Percentiles rank a stretch among this genome's conserved stretches.
phyloP scores from a whole-genome alignment of 2,113 vertebrate genomes.

The Mixornis gularis region DNA sequence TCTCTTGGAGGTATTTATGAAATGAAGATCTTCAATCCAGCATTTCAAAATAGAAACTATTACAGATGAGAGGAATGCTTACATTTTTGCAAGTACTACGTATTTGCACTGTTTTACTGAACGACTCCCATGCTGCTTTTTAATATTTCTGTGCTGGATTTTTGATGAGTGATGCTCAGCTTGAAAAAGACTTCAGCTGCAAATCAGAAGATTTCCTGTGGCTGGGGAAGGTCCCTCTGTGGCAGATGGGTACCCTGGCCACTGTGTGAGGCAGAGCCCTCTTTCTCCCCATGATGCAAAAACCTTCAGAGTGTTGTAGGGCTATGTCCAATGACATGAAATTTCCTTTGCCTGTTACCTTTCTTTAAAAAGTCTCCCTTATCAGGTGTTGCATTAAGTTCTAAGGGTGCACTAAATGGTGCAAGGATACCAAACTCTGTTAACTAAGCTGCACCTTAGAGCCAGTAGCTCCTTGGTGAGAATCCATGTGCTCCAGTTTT shows the following conservation, averaged over 20 bases:
- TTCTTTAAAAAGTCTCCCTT: not conserved
- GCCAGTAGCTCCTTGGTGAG: not conserved
- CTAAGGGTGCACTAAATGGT: not conserved
- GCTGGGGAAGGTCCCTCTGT: not conserved
- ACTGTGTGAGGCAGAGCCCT: not conserved
- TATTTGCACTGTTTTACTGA: not conserved
- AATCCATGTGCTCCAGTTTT: not conserved
- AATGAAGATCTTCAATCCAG: not conserved
- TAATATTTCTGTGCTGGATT: not conserved
- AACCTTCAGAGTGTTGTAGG: not conserved
- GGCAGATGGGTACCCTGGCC: not conserved
- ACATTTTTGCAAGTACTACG: not conserved
- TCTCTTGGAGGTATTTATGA: not conserved
- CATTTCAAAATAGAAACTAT: not conserved
- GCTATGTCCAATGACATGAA: not conserved
- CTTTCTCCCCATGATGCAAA: not conserved
- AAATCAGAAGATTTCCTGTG: not conserved
- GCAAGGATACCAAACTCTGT: not conserved
- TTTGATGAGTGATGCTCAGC: not conserved
- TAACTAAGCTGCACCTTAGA: not conserved
- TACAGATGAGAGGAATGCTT: not conserved
- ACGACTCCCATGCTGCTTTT: not conserved
- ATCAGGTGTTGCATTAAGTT: not conserved
- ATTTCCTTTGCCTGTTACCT: not conserved
- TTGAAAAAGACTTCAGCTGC: not conserved